Evolutionary conservation across 2,113 vertebrate genomes (phyloP).

Genomic region (Odontophorus gujanensis): DNA sequence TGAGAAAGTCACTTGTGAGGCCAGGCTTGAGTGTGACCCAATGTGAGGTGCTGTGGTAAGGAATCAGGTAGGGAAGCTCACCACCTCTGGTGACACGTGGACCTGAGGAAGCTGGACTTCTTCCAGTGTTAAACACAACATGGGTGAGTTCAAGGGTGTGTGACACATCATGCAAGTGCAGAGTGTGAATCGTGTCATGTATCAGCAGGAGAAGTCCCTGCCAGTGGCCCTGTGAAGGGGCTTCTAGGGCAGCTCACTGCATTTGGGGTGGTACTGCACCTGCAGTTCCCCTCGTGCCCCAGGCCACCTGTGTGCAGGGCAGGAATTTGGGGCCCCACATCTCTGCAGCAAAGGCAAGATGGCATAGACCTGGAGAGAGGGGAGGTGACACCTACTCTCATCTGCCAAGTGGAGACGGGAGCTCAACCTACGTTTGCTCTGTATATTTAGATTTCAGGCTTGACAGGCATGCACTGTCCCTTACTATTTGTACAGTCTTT

Average conservation of each 20-base stretch:
- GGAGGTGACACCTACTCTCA: background rate
- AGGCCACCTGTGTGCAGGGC: background rate
- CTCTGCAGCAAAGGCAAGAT: background rate
- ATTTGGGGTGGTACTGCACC: background rate
- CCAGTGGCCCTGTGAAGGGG: background rate
- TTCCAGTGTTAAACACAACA: constrained; percentile 24
- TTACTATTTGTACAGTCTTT: constrained; percentile 16
- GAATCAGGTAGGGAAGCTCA: background rate
- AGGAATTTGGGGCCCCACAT: background rate
- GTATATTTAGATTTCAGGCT: constrained; percentile 29
- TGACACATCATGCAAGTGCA: background rate
- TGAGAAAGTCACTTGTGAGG: background rate
- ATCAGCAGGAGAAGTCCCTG: background rate
- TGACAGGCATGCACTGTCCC: background rate
- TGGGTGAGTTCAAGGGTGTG: background rate
- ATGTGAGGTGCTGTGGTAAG: background rate
- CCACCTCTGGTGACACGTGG: background rate
- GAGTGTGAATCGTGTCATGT: background rate
- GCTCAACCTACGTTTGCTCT: background rate
- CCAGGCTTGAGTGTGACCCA: background rate
- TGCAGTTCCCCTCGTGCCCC: background rate
- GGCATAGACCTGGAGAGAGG: background rate
- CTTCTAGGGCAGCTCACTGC: background rate
- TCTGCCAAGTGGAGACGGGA: background rate
- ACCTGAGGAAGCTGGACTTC: background rate